Conservation (phyloP, 2,888 invertebrate genomes). For the Dugesia japonica region DNA sequence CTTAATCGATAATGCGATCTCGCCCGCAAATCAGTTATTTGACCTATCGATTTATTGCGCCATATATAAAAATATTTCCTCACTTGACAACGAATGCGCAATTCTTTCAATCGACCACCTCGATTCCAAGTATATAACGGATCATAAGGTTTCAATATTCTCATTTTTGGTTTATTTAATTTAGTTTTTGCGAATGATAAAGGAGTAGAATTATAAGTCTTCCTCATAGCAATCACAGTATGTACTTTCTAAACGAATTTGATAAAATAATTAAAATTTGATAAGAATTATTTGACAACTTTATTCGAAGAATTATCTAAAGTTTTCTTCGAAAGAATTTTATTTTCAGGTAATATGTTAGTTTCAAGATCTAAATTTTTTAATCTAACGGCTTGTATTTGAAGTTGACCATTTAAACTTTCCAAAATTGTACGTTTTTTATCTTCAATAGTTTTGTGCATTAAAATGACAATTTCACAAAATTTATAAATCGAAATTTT, state of each 20-base stretch:
- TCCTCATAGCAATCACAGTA: too few species aligned
- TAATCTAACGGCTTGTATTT: neutral
- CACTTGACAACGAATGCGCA: slow-evolving; percentile 25
- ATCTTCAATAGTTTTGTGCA: neutral
- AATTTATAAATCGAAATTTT: too few species aligned
- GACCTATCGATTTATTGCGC: slow-evolving; percentile 6
- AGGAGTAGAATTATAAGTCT: too few species aligned
- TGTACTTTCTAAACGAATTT: too few species aligned
- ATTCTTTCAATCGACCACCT: slow-evolving; percentile 27
- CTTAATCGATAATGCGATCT: neutral
- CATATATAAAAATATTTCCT: slow-evolving; percentile 29
- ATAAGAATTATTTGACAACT: too few species aligned
- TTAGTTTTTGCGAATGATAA: too few species aligned
- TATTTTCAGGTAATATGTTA: neutral
- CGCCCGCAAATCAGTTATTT: neutral
- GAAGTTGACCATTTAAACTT: neutral
- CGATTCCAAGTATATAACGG: slow-evolving; percentile 28
- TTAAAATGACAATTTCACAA: too few species aligned
- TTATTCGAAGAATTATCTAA: too few species aligned
- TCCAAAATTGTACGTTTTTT: neutral
- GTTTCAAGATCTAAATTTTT: neutral
- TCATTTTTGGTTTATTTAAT: neutral
- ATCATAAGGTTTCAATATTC: slow-evolving; percentile 17
- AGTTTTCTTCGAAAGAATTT: too few species aligned
- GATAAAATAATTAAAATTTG: too few species aligned